A percentile compares a stretch with the other conserved stretches of the same genome.
phyloP scores from a whole-genome alignment of 2,113 vertebrate species.

The Clarias magur region DNA sequence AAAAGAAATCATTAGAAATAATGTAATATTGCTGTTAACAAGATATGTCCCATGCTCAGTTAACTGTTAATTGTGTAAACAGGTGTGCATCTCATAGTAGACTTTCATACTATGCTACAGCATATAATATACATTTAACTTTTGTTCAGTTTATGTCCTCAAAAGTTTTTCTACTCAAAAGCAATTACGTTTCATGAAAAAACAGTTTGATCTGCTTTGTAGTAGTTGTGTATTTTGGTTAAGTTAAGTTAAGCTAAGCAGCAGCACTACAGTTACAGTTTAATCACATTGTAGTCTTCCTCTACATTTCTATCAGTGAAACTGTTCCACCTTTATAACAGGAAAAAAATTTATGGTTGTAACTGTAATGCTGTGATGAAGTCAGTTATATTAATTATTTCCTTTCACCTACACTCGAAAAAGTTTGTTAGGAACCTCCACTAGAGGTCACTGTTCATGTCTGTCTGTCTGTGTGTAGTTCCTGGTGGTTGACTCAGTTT shows the following conservation, averaged over 20 bases:
- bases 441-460: too few relatives aligned
- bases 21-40: neutral
- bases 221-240: neutral
- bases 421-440: too few relatives aligned
- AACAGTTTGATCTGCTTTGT: neutral
- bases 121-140: neutral
- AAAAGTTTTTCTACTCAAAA: too few relatives aligned
- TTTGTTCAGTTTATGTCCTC: neutral
- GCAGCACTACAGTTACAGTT: too few relatives aligned
- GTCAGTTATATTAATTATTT: neutral
- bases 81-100: too few relatives aligned
- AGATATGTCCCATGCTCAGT: neutral
- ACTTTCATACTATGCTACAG: neutral
- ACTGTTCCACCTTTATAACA: neutral
- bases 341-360: too few relatives aligned
- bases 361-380: neutral
- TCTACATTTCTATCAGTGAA: neutral
- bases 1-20: neutral
- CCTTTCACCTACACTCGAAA: neutral
- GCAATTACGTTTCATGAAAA: neutral
- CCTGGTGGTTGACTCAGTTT: too few relatives aligned
- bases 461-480: too few relatives aligned
- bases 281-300: too few relatives aligned
- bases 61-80: neutral
- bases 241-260: too few relatives aligned